Conservation (phyloP, 2,113 vertebrate species). For the Shinisaurus crocodilurus region DNA sequence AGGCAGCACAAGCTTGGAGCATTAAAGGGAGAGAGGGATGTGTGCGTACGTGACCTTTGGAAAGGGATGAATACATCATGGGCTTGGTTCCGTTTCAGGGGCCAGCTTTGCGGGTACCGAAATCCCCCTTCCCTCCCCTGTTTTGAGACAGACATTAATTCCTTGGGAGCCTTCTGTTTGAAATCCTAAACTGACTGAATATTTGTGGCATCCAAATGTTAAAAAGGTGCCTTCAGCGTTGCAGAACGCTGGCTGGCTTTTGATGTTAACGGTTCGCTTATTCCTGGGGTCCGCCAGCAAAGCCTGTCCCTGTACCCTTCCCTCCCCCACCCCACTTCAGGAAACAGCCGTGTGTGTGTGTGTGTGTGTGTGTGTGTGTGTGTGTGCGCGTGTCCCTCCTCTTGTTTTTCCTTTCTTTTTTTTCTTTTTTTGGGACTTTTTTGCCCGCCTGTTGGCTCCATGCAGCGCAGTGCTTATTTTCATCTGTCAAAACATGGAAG, state of each 20-base stretch:
- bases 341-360: neutral
- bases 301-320: neutral
- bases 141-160: constrained; percentile 33
- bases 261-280: neutral
- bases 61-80: neutral
- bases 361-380: too few species aligned
- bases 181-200: constrained; percentile 29
- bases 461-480: constrained; percentile 18
- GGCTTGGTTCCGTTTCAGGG: constrained; percentile 8
- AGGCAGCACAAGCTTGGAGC: neutral
- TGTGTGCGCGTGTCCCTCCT: too few species aligned
- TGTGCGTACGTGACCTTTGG: neutral
- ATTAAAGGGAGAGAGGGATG: neutral
- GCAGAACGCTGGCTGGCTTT: neutral
- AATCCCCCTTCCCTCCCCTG: constrained; percentile 1
- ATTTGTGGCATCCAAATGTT: constrained; percentile 27
- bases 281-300: neutral
- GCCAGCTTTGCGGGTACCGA: constrained; percentile 2
- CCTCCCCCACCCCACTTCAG: neutral
- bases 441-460: neutral
- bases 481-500: constrained; percentile 8
- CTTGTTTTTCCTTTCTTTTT: too few species aligned
- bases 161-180: constrained; percentile 8
- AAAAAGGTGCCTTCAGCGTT: neutral
- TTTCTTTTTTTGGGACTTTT: neutral